Percentiles rank a stretch among this genome's conserved stretches.
Evolutionary conservation across 1,140 invertebrate species (phyloP).

Genomic region (Arctopsyche grandis): DNA sequence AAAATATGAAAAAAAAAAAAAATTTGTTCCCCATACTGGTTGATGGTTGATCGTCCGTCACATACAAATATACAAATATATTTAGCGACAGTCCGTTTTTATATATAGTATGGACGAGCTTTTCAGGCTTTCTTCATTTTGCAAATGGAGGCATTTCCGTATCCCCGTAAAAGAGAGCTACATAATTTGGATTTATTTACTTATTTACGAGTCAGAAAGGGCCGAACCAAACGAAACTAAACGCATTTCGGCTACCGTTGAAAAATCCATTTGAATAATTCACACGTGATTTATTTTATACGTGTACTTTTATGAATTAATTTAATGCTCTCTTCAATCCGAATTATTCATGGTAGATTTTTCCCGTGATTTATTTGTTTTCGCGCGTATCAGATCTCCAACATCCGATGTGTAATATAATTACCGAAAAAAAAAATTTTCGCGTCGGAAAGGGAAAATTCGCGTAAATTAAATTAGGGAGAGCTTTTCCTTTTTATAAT

Average conservation of each 20-base stretch:
- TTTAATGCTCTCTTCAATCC: background rate
- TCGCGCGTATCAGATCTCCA: no score
- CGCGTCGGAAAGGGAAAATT: background rate
- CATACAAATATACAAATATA: no score
- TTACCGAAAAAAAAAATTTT: no score
- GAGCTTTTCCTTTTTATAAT: background rate
- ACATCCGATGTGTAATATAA: no score
- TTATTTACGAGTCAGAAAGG: background rate
- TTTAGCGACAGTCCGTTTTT: no score
- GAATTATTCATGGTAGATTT: no score
- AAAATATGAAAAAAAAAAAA: no score
- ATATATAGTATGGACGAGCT: slow-evolving; percentile 39
- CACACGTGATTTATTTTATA: background rate
- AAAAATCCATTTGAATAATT: background rate
- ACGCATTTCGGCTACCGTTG: background rate
- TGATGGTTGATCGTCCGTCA: no score
- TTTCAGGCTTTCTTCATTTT: slow-evolving; percentile 35
- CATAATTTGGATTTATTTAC: slow-evolving; percentile 34
- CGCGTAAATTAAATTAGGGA: slow-evolving; percentile 17
- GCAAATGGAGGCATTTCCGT: slow-evolving; percentile 41
- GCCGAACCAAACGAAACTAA: slow-evolving; percentile 3
- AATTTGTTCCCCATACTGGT: no score
- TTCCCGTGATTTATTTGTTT: no score
- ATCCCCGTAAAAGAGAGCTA: slow-evolving; percentile 1
- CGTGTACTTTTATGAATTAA: background rate